Conservation (phyloP, 2,113 vertebrate genomes). For the Ardeotis arabs region DNA sequence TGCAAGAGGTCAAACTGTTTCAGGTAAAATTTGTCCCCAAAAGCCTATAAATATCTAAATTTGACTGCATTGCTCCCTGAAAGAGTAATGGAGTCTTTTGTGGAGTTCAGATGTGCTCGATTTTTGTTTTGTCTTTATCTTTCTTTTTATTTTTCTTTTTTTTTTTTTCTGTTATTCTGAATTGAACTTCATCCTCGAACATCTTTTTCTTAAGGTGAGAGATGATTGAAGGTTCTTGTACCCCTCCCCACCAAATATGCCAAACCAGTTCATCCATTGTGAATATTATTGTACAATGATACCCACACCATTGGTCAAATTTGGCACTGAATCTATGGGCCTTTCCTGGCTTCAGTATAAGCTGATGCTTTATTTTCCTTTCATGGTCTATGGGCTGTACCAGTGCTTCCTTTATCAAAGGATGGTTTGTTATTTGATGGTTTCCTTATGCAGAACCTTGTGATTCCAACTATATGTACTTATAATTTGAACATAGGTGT, state of each 20-base stretch:
- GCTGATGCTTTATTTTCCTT: not conserved
- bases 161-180: not conserved
- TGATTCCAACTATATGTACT: not conserved
- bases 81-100: not conserved
- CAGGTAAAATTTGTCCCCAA: slow-evolving; percentile 17
- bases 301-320: not conserved
- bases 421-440: not conserved
- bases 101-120: slow-evolving; percentile 18
- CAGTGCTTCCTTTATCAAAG: not conserved
- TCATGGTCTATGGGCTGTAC: not conserved
- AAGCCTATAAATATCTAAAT: not conserved
- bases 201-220: not conserved
- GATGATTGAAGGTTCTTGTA: not conserved
- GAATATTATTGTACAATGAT: not conserved
- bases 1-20: not conserved
- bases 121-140: not conserved
- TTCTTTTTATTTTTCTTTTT: too few relatives aligned
- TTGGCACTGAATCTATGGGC: not conserved
- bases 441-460: not conserved
- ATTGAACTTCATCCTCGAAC: not conserved
- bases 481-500: not conserved
- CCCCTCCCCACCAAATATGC: not conserved
- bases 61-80: not conserved
- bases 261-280: not conserved
- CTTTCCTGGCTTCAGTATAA: not conserved